Base-by-base conservation (phyloP, 2,113 vertebrate species). In the Grallaria varia region DNA sequence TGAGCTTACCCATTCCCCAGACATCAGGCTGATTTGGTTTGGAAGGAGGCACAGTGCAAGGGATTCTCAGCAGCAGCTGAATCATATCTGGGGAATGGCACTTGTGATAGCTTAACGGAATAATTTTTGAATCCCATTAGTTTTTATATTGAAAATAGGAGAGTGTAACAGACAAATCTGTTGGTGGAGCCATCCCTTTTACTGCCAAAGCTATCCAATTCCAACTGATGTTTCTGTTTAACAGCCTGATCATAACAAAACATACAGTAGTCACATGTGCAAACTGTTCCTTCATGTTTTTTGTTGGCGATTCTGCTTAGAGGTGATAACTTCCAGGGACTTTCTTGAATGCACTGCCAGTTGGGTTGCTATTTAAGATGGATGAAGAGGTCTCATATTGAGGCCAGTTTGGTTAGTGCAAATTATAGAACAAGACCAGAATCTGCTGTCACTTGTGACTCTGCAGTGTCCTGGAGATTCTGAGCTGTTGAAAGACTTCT, bases 401-500 rank as follows among this genome's bases (percentile, higher is more conserved):
- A 94, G 93, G 95, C 68, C 87, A 84, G 85, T 84, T 88, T 94
- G 85, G 88, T 93, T 96, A 78, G 72, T 81, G 92, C 90, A 95
- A 88, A 92, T 96, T 95, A 90, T 89, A 95, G 95, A 96, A 94
- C 79, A 86, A 77, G 92, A 95, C 92, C 64, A 88, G 62, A 94
- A 90, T 95, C 96, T 90, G 82, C 93, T 95, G 92, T 88, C 75
- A 72, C 75, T 97, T 96, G 64, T 95, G 96, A 94, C 93, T 91
- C 82, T 96, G 88, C 93, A 93, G 90, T 90, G 90, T 93, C 89
- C 95, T 96, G 95, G 96, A 96, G 96, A 95, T 96, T 92, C 66
- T 90, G 92, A 97, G 95, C 92, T 94, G 90, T 83, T 94, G 88
- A 86, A 95, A 92, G 90, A 94, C 83, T 91, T 91, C 44, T 92